These are phyloP conservation scores for Misgurnus mizolepis DNA, from an alignment of 2,113 vertebrate genomes.

Conservation along the genomic window DNA sequence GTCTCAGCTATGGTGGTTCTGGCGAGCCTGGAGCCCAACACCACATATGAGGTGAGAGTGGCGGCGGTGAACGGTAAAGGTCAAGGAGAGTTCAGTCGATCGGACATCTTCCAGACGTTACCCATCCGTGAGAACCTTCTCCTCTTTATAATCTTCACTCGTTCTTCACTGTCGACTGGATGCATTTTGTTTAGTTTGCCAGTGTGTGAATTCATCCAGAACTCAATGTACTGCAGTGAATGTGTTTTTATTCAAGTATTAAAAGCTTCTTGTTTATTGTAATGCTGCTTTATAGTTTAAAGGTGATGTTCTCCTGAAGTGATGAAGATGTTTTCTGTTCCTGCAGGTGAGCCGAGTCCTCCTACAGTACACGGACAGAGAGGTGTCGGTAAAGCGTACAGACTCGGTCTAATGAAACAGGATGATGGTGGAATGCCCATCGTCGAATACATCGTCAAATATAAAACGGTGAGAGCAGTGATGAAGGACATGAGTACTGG, in stretches of 20 bases:
- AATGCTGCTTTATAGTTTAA: neutral
- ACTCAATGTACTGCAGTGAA: neutral
- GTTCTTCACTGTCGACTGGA: neutral
- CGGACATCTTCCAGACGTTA: slow-evolving; percentile 89
- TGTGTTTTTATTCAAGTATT: neutral
- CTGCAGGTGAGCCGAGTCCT: slow-evolving; percentile 90
- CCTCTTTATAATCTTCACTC: neutral
- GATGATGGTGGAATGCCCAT: slow-evolving; percentile 96
- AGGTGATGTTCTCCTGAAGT: neutral
- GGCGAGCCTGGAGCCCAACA: slow-evolving; percentile 91
- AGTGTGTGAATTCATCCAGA: neutral
- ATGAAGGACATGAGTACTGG: no score
- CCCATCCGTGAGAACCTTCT: slow-evolving; percentile 86
- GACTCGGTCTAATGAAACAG: slow-evolving; percentile 91
- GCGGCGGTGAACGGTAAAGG: slow-evolving; percentile 96
- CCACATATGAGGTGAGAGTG: slow-evolving; percentile 91
- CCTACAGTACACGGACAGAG: slow-evolving; percentile 92
- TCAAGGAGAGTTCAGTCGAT: slow-evolving; percentile 93
- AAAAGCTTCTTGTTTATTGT: neutral
- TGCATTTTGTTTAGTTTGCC: neutral
- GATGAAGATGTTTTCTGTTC: neutral
- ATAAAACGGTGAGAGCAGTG: slow-evolving; percentile 87
- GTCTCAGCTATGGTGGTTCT: slow-evolving; percentile 84
- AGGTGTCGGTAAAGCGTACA: slow-evolving; percentile 90
- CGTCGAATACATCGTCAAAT: slow-evolving; percentile 94